These are phyloP conservation scores for Macrobrachium nipponense DNA, from an alignment of 1,140 invertebrate genomes.

Conservation along the genomic window DNA sequence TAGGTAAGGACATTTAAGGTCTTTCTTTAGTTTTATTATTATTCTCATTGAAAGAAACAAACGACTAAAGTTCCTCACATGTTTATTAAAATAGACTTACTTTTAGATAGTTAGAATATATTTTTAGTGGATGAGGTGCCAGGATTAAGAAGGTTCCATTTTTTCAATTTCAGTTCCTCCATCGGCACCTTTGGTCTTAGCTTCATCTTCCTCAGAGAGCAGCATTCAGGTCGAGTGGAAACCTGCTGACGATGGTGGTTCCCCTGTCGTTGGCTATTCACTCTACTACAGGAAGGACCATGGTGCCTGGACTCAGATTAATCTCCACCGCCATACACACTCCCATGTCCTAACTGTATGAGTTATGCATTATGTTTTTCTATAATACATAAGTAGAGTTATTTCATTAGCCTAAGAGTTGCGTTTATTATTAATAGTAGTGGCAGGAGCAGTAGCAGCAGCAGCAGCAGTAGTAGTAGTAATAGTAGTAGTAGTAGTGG, in stretches of 20 bases:
- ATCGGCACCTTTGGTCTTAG: slow-evolving; percentile 56
- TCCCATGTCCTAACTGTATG: slow-evolving; percentile 32
- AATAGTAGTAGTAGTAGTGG: too few species aligned
- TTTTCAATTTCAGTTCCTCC: slow-evolving; percentile 49
- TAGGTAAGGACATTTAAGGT: slow-evolving; percentile 38
- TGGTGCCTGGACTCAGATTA: slow-evolving; percentile 56
- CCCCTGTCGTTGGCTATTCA: slow-evolving; percentile 66
- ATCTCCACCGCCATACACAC: slow-evolving; percentile 50
- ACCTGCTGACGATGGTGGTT: slow-evolving; percentile 71
- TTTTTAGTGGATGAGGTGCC: too few species aligned
- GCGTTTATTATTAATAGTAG: too few species aligned
- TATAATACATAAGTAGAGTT: not conserved
- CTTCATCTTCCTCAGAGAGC: slow-evolving; percentile 58
- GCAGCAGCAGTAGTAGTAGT: too few species aligned
- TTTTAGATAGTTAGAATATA: not conserved
- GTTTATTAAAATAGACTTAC: not conserved
- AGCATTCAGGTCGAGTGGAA: slow-evolving; percentile 69
- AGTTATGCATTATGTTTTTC: not conserved
- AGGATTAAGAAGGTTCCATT: not conserved
- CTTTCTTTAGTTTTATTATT: not conserved
- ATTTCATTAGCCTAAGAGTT: too few species aligned
- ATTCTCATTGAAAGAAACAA: too few species aligned
- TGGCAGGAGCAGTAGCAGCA: too few species aligned
- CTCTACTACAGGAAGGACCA: slow-evolving; percentile 66
- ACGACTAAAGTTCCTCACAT: too few species aligned